A percentile compares a stretch with the other conserved stretches of the same genome.
These are phyloP conservation scores for Thecophora atra DNA, from an alignment of 2,888 invertebrate genomes.

Conservation along the genomic window DNA sequence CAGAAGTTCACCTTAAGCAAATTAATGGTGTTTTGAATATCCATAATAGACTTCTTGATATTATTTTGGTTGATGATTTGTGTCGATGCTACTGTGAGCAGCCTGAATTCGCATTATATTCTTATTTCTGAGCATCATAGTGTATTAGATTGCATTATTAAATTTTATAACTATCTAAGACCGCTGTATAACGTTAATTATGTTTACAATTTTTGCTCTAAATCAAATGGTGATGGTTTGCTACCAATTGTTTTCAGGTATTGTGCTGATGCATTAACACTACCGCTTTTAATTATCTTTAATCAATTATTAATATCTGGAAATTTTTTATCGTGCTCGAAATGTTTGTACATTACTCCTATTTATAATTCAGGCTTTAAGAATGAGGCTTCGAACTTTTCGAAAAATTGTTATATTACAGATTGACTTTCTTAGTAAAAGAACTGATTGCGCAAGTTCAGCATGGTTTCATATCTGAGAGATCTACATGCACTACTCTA, in stretches of 20 bases:
- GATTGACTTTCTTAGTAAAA: conserved; percentile 1
- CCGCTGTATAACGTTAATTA: not conserved
- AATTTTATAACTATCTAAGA: not conserved
- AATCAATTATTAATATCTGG: not conserved
- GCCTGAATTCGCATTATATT: not conserved
- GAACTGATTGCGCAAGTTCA: not conserved
- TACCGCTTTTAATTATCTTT: not conserved
- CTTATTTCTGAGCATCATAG: not conserved
- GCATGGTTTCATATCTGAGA: conserved; percentile 9
- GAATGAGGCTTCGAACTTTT: conserved; percentile 12
- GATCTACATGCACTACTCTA: not conserved
- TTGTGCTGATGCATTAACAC: not conserved
- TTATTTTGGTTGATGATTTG: not conserved
- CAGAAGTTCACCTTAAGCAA: not conserved
- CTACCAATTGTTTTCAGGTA: not conserved
- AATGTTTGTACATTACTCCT: conserved; percentile 1
- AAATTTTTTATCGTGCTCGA: not conserved
- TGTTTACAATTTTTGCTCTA: not conserved
- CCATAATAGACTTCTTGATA: not conserved
- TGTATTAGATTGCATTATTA: not conserved
- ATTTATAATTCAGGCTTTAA: conserved; percentile 10
- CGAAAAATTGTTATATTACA: not conserved
- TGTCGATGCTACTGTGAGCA: not conserved
- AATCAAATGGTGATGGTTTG: conserved; percentile 6
- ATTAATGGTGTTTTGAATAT: not conserved